Conservation (phyloP, 53 echinoderm and acorn worm genomes). For the Luidia sarsii region DNA sequence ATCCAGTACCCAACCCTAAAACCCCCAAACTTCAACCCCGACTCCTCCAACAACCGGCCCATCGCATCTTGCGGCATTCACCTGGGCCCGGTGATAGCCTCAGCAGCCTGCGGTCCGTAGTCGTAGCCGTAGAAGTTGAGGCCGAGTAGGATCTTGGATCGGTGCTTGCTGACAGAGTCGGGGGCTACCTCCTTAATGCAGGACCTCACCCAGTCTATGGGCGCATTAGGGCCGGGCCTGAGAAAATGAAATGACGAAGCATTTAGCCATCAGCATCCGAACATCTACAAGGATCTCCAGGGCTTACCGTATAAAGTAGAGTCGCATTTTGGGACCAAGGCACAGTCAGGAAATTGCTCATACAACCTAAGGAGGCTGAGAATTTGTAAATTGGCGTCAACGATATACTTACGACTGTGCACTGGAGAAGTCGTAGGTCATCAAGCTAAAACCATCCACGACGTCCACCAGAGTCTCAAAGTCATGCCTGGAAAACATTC, state of each 20-base stretch:
- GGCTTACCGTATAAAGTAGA: no score
- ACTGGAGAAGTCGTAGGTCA: constrained; percentile 95
- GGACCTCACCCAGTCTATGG: constrained; percentile 82
- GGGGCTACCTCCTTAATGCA: constrained; percentile 82
- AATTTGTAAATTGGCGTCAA: no score
- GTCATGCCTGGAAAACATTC: constrained; percentile 73
- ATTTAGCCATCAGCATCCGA: neutral
- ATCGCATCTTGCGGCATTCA: no score
- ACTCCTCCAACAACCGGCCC: no score
- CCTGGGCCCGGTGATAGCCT: constrained; percentile 84
- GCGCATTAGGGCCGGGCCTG: constrained; percentile 93
- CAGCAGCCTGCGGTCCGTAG: constrained; percentile 68
- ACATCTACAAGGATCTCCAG: neutral
- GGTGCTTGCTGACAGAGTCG: constrained; percentile 61
- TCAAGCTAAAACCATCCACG: constrained; percentile 92
- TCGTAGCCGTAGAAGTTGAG: constrained; percentile 97
- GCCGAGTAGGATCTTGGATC: constrained; percentile 89
- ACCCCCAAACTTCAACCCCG: no score
- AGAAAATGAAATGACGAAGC: constrained; percentile 9
- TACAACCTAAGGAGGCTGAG: no score
- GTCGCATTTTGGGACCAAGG: no score
- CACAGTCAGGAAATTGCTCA: no score
- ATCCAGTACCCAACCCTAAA: no score
- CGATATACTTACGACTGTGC: constrained; percentile 72
- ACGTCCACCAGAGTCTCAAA: constrained; percentile 77